A percentile compares a stretch with the other conserved stretches of the same genome.
These are phyloP conservation scores for Sphyrna mokarran DNA, from an alignment of 2,113 vertebrate genomes.

Conservation along the genomic window DNA sequence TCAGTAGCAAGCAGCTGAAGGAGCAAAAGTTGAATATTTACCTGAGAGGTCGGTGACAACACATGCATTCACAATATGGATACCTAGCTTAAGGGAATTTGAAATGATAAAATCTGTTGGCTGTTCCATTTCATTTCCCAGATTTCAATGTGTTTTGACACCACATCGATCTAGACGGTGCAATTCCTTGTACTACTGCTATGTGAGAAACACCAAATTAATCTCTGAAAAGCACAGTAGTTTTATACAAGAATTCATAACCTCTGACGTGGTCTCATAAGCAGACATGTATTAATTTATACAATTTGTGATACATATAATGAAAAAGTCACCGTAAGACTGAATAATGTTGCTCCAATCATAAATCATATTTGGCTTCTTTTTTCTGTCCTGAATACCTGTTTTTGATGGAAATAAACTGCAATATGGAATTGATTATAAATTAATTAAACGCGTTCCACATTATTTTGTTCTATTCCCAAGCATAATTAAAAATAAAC, in stretches of 20 bases:
- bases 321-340: background rate
- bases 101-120: background rate
- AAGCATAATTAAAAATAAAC: background rate
- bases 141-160: background rate
- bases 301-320: background rate
- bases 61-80: background rate
- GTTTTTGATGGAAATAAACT: background rate
- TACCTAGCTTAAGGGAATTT: background rate
- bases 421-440: background rate
- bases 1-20: background rate
- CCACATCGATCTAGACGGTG: background rate
- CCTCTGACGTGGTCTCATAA: background rate
- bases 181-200: background rate
- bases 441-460: background rate
- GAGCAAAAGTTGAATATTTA: background rate
- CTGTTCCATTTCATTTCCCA: slow-evolving; percentile 8
- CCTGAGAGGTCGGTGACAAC: background rate
- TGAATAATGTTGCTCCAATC: background rate
- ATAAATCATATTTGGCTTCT: background rate
- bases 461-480: background rate
- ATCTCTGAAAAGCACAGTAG: background rate
- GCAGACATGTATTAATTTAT: background rate
- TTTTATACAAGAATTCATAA: background rate
- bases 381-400: background rate
- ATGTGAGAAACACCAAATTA: background rate